Percentiles rank a stretch among this genome's conserved stretches.
phyloP scores from a whole-genome alignment of 2,888 invertebrate genomes.

The Drosophila tanythrix region DNA sequence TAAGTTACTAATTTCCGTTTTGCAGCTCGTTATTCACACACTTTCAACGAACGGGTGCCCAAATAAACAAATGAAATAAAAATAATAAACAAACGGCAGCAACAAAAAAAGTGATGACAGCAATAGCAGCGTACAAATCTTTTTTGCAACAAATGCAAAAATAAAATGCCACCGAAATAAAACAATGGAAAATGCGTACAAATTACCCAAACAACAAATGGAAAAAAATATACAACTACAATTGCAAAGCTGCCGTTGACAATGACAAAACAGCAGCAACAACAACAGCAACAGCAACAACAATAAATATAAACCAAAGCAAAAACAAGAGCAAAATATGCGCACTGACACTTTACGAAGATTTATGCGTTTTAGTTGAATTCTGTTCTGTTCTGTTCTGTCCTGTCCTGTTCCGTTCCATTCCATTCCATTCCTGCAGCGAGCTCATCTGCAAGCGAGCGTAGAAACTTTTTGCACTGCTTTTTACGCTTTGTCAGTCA shows the following conservation, averaged over 20 bases:
- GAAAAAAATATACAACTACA: conserved; percentile 49
- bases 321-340: conserved; percentile 69
- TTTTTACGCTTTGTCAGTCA: conserved; percentile 42
- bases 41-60: conserved; percentile 13
- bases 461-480: conserved; percentile 48
- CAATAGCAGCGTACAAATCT: conserved; percentile 41
- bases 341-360: conserved; percentile 78
- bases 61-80: conserved; percentile 66
- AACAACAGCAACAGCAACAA: conserved; percentile 45
- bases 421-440: conserved; percentile 22
- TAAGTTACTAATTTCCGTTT: conserved; percentile 75
- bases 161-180: conserved; percentile 47
- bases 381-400: conserved; percentile 46
- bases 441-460: conserved; percentile 56
- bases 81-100: conserved; percentile 60
- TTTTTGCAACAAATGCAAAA: conserved; percentile 19
- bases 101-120: conserved; percentile 36
- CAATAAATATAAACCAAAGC: conserved; percentile 30
- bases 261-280: conserved; percentile 50
- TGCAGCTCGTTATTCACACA: conserved; percentile 65
- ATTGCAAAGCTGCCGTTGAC: conserved; percentile 64
- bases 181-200: conserved; percentile 71
- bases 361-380: conserved; percentile 78
- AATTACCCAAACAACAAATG: conserved; percentile 67
- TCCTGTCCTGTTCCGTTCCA: conserved; percentile 13